Evolutionary conservation across 2,888 invertebrate genomes (phyloP), one percentile per base, ranked within the genome.

Genomic region (Drosophila melanosoma): DNA sequence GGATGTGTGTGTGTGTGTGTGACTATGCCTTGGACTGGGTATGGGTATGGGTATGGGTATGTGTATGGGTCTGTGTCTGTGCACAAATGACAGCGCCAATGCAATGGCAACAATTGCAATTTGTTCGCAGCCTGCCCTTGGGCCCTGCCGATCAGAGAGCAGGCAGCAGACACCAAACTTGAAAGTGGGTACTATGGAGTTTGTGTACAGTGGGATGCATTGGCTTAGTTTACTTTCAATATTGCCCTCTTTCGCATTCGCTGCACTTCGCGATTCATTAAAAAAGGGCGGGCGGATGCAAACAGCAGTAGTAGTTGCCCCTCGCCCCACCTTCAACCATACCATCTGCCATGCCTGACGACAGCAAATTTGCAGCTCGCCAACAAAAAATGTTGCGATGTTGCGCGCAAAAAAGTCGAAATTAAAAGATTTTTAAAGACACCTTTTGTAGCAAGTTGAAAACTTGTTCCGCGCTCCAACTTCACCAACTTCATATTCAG

Each of bases 251-350:
- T 56, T 63, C 69, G 66, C 78, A 87, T 93, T 90, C 88, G 91
- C 88, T 92, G 91, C 92, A 92, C 91, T 93, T 92, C 92, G 91
- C 93, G 93, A 90, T 92, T 92, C 93, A 92, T 92, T 92, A 92
- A 92, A 92, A 91, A 92, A 92, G 90, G 90, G 90, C 91, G 91
- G 90, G 86, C 90, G 91, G 90, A 90, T 88, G 90, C 89, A 89
- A 60, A 59, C 57, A 15, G 12, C 77, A 67, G 54, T 64, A 78
- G 67, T 62, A 53, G 8, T 53, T 12, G 15, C 45, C 57, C 40
- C 26, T 33, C 23, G 23, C 17, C 7, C 45, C 29, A 10, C 51
- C n/a, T 32, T 11, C 23, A 52, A 36, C 51, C 26, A 26, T 11
- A n/a, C 66, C n/a, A 15, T 40, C 40, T 40, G 20, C 57, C 20